These are phyloP conservation scores for Mythimna lalbum DNA, from an alignment of 2,888 invertebrate genomes.

Conservation along the genomic window DNA sequence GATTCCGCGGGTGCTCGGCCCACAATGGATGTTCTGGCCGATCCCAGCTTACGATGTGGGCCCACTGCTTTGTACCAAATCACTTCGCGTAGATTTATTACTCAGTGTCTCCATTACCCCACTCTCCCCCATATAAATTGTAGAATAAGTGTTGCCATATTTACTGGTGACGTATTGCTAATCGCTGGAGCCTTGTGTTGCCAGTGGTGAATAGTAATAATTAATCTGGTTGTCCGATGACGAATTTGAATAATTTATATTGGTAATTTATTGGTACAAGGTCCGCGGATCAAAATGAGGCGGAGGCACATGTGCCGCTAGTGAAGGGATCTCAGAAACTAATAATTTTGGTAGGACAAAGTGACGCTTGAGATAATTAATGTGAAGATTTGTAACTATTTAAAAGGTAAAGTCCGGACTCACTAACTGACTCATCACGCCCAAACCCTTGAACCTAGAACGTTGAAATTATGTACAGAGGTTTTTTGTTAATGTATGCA, in stretches of 20 bases:
- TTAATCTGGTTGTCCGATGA: conserved; percentile 86
- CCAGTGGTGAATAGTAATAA: conserved; percentile 86
- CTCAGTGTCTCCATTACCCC: conserved; percentile 85
- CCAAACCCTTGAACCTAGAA: too few species aligned
- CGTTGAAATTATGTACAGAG: too few species aligned
- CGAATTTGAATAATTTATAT: conserved; percentile 88
- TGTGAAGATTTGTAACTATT: conserved; percentile 15
- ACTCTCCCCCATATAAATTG: conserved; percentile 87
- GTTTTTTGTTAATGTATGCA: too few species aligned
- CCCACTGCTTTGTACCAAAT: conserved; percentile 90
- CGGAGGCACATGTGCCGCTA: conserved; percentile 73
- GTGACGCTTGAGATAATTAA: conserved; percentile 42
- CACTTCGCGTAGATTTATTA: conserved; percentile 89
- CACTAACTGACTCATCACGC: too few species aligned
- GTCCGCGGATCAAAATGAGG: conserved; percentile 74
- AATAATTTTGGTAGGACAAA: conserved; percentile 52
- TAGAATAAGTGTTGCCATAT: conserved; percentile 90
- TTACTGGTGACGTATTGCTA: conserved; percentile 89
- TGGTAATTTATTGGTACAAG: conserved; percentile 82
- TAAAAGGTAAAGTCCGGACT: too few species aligned
- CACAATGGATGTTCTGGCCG: conserved; percentile 88
- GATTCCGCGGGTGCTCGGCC: conserved; percentile 86
- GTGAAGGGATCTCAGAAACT: conserved; percentile 56
- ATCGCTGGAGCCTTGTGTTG: conserved; percentile 86
- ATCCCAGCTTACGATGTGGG: conserved; percentile 85